phyloP scores from a whole-genome alignment of 2,113 vertebrate species.

The Hypomesus transpacificus region DNA sequence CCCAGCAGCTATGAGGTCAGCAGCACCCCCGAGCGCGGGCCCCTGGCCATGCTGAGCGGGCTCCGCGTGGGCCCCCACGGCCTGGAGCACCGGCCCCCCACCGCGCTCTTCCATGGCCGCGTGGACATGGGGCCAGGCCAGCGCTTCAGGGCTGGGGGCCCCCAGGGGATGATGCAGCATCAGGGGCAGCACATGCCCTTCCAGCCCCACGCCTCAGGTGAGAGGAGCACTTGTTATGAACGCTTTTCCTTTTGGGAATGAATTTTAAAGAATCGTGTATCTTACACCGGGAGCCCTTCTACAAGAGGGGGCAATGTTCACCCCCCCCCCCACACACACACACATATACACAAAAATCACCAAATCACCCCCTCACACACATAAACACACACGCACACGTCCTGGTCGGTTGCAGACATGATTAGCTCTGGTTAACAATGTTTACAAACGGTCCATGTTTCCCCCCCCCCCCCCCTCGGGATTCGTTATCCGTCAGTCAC shows the following conservation, averaged over 20 bases:
- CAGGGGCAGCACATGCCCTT: conserved; percentile 76
- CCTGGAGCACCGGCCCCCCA: conserved; percentile 52
- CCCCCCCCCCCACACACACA: not conserved
- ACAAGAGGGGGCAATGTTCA: not conserved
- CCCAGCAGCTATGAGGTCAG: conserved; percentile 93
- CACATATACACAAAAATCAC: not conserved
- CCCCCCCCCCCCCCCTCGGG: not conserved
- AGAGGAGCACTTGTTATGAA: conserved; percentile 47
- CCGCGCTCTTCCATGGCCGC: conserved; percentile 52
- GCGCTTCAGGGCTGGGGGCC: conserved; percentile 42
- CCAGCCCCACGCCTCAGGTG: conserved; percentile 79
- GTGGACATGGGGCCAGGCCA: conserved; percentile 43
- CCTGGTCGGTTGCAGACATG: conserved; percentile 7
- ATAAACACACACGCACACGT: not conserved
- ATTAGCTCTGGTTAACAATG: conserved; percentile 23
- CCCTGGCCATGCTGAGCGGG: conserved; percentile 69
- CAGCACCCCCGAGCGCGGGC: conserved; percentile 74
- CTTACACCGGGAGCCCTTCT: not conserved
- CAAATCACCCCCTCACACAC: not conserved
- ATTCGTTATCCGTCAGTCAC: conserved; percentile 24
- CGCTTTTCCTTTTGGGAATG: no score
- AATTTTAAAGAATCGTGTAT: no score
- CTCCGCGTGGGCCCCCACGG: conserved; percentile 52
- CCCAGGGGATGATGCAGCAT: conserved; percentile 67
- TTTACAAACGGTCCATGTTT: conserved; percentile 25